Base-by-base conservation (phyloP, 2,888 invertebrate species). In the Aquatica leii region DNA sequence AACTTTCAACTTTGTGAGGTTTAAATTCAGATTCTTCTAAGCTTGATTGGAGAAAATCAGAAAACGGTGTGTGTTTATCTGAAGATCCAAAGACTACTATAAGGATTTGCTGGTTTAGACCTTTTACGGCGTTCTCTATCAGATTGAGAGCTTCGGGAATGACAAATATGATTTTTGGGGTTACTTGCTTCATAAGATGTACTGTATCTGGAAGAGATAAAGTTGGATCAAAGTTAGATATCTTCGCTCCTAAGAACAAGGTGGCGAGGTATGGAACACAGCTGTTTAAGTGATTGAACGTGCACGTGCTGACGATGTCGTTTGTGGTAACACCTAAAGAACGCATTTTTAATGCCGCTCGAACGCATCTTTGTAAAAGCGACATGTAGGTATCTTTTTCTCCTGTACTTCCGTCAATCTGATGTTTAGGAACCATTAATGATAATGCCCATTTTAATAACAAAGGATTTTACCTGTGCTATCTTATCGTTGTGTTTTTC, bases 271-370 rank as follows among this genome's bases (percentile, higher is more conserved):
- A 79, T 0, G 85, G 84, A 17, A 84, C 77, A 1, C 75, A 74
- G 8, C 82, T 71, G 57, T 85, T 79, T 2, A 84, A 24, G 34
- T 83, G 82, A 63, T 82, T 84, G 0, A 80, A 80, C 1, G 81
- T 82, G 77, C 84, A 84, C 0, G 84, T 62, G 0, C 80, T 71
- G 51, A 86, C 78, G 2, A 84, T 81, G 65, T 85, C 85, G 0
- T 82, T 82, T 1, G 68, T 63, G 46, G 76, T 67, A 1, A 85
- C 60, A 4, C 83, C 84, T 24, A 24, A 24, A 2, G 24, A 2
- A 24, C 24, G 24, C 24, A 2, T 24, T 48, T 63, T 24, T 56
- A 62, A 57, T 21, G 58, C 53, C 11, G 54, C 46, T n/a, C 59
- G 14, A 18, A 37, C 37, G 6, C 41, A 46, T 58, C 52, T n/a